Evolutionary conservation across 2,888 invertebrate species (phyloP), one percentile per base, ranked within the genome.

Genomic region (Rhogogaster chlorosoma): DNA sequence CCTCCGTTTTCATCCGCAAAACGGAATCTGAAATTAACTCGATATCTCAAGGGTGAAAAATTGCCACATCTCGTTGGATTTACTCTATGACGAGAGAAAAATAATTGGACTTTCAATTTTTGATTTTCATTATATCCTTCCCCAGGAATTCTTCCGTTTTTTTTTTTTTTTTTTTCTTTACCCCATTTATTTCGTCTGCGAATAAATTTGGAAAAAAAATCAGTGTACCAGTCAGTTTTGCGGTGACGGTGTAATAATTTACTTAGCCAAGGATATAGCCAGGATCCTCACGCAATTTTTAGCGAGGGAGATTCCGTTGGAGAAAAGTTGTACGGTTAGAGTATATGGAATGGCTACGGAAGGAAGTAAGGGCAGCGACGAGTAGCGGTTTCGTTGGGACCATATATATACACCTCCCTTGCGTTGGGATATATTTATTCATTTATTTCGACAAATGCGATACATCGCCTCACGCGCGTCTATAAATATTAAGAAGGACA

Each of bases 401-500:
- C 38, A 64, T n/a, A n/a, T n/a, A n/a, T n/a, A n/a, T n/a, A n/a
- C n/a, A n/a, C n/a, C 57, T 78, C 36, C 57, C 57, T 32, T n/a
- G 10, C 45, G 18, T 61, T 26, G 32, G 67, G 64, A 49, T 85
- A 85, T 89, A 87, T 87, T 71, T 86, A 85, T 85, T 83, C 85
- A 88, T 88, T 87, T 87, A 86, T 86, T 86, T 83, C 36, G 83
- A 85, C 45, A 84, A 49, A 84, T 82, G 67, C 71, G 53, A 75
- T 22, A 83, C 87, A 87, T 80, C 61, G 80, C 61, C 88, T 85
- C 86, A 87, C 86, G 87, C 87, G 77, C 83, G 85, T 87, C 89
- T 88, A 90, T 91, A 91, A 91, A 90, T 91, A 91, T 90, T 90
- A 91, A 90, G 87, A 89, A 86, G 87, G 88, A 89, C 88, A 86